Evolutionary conservation across 2,888 invertebrate species (phyloP).

Genomic region (Halictus quadricinctus): DNA sequence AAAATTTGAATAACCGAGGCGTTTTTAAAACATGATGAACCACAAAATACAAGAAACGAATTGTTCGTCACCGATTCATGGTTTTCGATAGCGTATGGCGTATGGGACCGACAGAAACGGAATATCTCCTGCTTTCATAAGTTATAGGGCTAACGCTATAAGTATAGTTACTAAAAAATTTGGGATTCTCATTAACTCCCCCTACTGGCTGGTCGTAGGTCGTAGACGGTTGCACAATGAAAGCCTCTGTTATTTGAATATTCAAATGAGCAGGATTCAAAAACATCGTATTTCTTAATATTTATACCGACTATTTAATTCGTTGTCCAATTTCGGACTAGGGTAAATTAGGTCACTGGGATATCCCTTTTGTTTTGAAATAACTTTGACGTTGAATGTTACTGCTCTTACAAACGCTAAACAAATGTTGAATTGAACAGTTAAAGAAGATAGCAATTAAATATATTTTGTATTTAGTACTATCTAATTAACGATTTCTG

Average conservation of each 20-base stretch:
- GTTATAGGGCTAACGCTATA: no score
- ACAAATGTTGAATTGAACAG: not conserved
- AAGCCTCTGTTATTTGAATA: not conserved
- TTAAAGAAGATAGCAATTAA: not conserved
- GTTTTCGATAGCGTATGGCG: not conserved
- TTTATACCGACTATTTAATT: not conserved
- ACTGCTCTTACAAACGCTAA: not conserved
- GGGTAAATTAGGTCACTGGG: not conserved
- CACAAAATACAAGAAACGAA: not conserved
- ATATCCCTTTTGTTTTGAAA: not conserved
- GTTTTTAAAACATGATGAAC: not conserved
- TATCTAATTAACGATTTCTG: not conserved
- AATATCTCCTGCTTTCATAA: not conserved
- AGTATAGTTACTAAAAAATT: not conserved
- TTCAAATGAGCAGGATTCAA: conserved; percentile 5
- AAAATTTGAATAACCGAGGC: not conserved
- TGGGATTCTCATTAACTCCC: not conserved
- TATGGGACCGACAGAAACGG: not conserved
- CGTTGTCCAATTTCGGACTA: not conserved
- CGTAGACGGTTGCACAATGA: not conserved
- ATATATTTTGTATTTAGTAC: not conserved
- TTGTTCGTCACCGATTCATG: not conserved
- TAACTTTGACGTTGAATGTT: not conserved
- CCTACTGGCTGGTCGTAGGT: not conserved
- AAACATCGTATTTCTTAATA: not conserved